Evolutionary conservation across 2,888 invertebrate species (phyloP).

Genomic region (Phengaris arion): DNA sequence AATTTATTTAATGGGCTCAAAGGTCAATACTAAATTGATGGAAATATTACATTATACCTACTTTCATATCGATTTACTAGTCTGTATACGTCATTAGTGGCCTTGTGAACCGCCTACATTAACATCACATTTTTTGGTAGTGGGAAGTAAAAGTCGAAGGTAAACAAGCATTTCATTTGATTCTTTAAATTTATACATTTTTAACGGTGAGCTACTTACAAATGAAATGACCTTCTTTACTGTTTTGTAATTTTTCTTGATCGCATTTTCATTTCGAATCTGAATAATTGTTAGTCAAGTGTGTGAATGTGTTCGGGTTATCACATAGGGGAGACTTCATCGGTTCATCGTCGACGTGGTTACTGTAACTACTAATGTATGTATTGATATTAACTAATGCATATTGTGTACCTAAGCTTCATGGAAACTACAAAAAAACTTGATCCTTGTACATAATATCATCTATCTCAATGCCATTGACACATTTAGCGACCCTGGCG

Average conservation of each 20-base stretch:
- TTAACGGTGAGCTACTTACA: not conserved
- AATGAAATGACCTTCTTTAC: constrained; percentile 9
- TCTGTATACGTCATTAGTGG: constrained; percentile 30
- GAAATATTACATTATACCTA: constrained; percentile 3
- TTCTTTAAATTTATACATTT: not conserved
- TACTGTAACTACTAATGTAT: not conserved
- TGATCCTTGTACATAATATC: not conserved
- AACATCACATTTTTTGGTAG: constrained; percentile 19
- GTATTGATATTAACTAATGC: too few species aligned
- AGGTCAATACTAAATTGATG: constrained; percentile 23
- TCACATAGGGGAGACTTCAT: not conserved
- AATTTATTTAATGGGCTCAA: constrained; percentile 1
- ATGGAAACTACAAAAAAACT: not conserved
- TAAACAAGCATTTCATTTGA: constrained; percentile 9
- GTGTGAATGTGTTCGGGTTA: not conserved
- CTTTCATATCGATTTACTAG: constrained; percentile 15
- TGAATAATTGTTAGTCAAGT: constrained; percentile 2
- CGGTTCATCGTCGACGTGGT: not conserved
- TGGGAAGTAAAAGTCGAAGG: constrained; percentile 22
- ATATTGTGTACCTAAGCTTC: too few species aligned
- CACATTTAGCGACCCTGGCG: not conserved
- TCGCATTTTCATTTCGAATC: not conserved
- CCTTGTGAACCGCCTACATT: constrained; percentile 29
- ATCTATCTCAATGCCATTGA: not conserved
- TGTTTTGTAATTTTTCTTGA: constrained; percentile 7